phyloP scores from a whole-genome alignment of 2,797 vertebrate species.

The Enteromius mattozi region DNA sequence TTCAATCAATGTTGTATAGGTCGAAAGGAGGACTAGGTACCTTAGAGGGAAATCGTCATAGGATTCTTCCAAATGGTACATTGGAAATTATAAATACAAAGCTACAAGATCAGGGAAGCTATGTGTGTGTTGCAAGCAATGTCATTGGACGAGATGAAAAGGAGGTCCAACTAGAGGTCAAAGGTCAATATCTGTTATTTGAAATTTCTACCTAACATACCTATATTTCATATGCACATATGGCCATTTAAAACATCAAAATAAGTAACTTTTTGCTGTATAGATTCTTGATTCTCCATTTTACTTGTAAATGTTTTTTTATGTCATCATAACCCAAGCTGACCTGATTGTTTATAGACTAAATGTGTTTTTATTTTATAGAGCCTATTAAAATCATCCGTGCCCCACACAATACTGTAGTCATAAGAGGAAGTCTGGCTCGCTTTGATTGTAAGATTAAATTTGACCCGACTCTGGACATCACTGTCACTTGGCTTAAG shows the following conservation, averaged over 20 bases:
- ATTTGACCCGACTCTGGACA: conserved; percentile 82
- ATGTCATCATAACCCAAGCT: background rate
- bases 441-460: conserved; percentile 88
- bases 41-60: conserved; percentile 90
- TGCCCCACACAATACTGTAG: conserved; percentile 85
- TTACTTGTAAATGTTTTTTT: background rate
- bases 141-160: conserved; percentile 91
- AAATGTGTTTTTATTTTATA: conserved; percentile 60
- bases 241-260: background rate
- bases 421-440: conserved; percentile 83
- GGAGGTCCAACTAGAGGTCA: conserved; percentile 92
- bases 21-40: conserved; percentile 94
- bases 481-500: conserved; percentile 89
- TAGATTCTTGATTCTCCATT: background rate
- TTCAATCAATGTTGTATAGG: conserved; percentile 73
- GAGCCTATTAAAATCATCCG: conserved; percentile 88
- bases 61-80: conserved; percentile 87
- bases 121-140: conserved; percentile 91
- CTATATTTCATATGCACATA: background rate
- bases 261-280: background rate
- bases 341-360: background rate
- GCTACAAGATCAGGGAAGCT: conserved; percentile 92
- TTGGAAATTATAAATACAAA: conserved; percentile 87
- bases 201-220: background rate
- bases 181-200: conserved; percentile 81